Evolutionary conservation across 2,797 vertebrate genomes (phyloP).

Genomic region (Pantherophis vulpinus): DNA sequence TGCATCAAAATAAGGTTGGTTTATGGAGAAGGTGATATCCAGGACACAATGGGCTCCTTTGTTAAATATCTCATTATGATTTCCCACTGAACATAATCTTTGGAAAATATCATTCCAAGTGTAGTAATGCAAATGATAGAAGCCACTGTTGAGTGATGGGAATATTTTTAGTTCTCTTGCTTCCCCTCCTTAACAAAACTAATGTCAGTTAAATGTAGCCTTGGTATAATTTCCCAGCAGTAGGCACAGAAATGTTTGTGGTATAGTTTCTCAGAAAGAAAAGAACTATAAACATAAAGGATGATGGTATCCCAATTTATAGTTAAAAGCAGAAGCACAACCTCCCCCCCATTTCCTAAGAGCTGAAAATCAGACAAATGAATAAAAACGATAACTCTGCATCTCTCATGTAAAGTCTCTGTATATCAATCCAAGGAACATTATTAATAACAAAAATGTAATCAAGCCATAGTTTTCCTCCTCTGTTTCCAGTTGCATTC

Average conservation of each 20-base stretch:
- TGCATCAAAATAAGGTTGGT: background rate
- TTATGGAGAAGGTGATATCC: background rate
- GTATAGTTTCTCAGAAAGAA: constrained; percentile 16
- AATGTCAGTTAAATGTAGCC: constrained; percentile 11
- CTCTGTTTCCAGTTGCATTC: background rate
- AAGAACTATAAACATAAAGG: constrained; percentile 25
- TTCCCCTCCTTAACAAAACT: constrained; percentile 17
- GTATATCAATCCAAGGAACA: constrained; percentile 35
- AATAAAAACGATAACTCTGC: constrained; percentile 45
- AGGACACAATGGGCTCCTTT: background rate
- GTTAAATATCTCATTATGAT: background rate
- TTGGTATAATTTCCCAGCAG: constrained; percentile 15
- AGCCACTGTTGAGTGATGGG: background rate
- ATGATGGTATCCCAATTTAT: constrained; percentile 26
- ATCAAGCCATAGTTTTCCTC: constrained; percentile 38
- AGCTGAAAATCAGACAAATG: constrained; percentile 47
- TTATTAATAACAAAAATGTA: constrained; percentile 34
- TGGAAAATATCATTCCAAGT: background rate
- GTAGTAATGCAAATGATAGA: background rate
- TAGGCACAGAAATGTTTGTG: constrained; percentile 15
- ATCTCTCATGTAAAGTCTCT: constrained; percentile 47
- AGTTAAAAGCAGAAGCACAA: constrained; percentile 9
- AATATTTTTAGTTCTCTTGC: constrained; percentile 11
- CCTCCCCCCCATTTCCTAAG: constrained; percentile 7
- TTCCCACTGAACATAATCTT: background rate